Base-by-base conservation (phyloP, 2,113 vertebrate species). In the Perognathus longimembris region DNA sequence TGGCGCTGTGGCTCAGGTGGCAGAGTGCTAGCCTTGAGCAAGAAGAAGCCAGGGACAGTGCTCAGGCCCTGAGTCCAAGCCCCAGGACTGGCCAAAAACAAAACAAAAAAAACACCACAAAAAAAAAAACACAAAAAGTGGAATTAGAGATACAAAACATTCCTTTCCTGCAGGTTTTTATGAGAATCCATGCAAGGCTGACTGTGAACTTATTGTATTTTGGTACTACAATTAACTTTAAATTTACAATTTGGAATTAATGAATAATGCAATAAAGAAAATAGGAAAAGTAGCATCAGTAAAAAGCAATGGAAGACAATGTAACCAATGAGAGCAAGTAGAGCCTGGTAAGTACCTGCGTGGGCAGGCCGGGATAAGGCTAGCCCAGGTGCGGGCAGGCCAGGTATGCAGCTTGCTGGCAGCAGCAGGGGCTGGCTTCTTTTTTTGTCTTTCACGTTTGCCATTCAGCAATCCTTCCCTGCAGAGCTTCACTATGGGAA, bases 181-280 rank as follows among this genome's bases (percentile, higher is more conserved):
- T 10, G 24, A 57, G 26, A 89, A 71, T 34, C 28, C 32, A n/a
- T 75, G 61, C 18, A 26, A 54, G 24, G n/a, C 32, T 14, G 74
- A n/a, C 3, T 38, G 1, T 36, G 24, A 84, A 78, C 28, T n/a
- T 26, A 3, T 32, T 74, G 24, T 2, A 75, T 84, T 88, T 79
- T 57, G 38, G 8, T 45, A 21, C 28, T 22, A 45, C 1, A 30
- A 57, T 66, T 34, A 86, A 84, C 45, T 21, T 71, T 80, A 85
- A 63, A 50, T 78, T 69, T 30, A 74, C 45, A 74, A 74, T 32
- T 83, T 87, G 30, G 42, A 67, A 78, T 87, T 40, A 82, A 15
- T 92, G 21, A 14, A 1, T 80, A 92, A 67, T 77, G 61, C 59
- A 81, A 59, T 54, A 38, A 83, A 54, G 70, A 78, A 81, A 89